A percentile compares a stretch with the other conserved stretches of the same genome.
Conservation (phyloP, 64 coral and sea anemone genomes). For the Pachyseris speciosa region DNA sequence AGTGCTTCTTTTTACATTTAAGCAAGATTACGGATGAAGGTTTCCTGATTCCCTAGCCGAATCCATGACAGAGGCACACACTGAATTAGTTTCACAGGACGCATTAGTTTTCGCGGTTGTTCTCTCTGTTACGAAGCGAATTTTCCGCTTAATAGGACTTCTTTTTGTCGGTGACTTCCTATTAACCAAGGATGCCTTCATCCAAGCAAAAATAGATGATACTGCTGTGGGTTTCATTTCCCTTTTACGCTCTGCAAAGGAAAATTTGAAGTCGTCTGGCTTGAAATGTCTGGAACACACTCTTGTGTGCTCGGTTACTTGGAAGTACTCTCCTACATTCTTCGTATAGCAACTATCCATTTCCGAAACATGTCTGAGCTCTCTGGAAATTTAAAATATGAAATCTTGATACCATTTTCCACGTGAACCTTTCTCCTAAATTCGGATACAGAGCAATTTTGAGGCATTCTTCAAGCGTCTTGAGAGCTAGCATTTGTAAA, state of each 20-base stretch:
- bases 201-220: slow-evolving; percentile 6
- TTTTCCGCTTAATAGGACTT: background rate
- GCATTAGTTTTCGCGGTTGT: background rate
- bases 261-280: background rate
- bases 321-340: background rate
- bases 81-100: no score
- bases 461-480: no score
- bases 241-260: background rate
- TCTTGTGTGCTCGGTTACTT: background rate
- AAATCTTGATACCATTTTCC: background rate
- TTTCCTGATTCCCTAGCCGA: no score
- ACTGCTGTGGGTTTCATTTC: background rate
- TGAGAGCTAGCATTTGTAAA: background rate
- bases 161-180: slow-evolving; percentile 21
- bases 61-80: no score
- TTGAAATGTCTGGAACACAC: slow-evolving; percentile 57
- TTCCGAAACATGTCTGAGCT: background rate
- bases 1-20: no score
- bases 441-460: background rate
- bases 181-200: slow-evolving; percentile 7
- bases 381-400: background rate
- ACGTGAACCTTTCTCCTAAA: background rate
- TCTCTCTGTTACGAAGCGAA: no score
- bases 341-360: background rate
- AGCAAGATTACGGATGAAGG: no score